Conservation (phyloP, 2,797 vertebrate genomes). For the Muraenolepis orangiensis region DNA sequence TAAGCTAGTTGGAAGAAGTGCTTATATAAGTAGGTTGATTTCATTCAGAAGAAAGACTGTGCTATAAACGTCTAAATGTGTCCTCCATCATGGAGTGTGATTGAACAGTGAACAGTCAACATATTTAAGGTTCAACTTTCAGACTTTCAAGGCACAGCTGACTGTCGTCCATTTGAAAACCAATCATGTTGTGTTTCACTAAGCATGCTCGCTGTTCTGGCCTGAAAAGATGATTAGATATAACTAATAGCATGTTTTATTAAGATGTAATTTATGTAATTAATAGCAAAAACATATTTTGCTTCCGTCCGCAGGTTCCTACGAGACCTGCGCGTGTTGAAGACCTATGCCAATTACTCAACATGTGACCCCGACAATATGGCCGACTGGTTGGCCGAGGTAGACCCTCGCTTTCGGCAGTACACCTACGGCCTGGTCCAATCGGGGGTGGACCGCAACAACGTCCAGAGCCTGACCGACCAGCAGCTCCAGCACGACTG, state of each 20-base stretch:
- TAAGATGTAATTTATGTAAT: background rate
- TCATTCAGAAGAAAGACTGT: background rate
- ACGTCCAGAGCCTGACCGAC: conserved; percentile 83
- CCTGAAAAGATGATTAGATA: background rate
- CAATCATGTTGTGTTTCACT: background rate
- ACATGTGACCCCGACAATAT: conserved; percentile 95
- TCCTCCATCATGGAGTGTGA: background rate
- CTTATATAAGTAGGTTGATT: background rate
- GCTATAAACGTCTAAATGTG: background rate
- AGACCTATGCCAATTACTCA: conserved; percentile 92
- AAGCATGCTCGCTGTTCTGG: background rate
- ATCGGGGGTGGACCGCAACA: conserved; percentile 84
- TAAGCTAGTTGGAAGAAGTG: background rate
- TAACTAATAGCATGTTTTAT: too few relatives aligned
- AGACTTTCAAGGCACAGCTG: background rate
- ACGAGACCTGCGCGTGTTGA: conserved; percentile 89
- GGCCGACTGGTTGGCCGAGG: conserved; percentile 86
- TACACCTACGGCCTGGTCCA: conserved; percentile 93
- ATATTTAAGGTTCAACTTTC: background rate
- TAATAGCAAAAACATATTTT: background rate
- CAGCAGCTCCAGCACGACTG: conserved; percentile 90
- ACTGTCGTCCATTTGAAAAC: background rate
- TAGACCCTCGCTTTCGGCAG: conserved; percentile 91
- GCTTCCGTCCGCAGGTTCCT: conserved; percentile 77
- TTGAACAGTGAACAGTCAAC: background rate